Evolutionary conservation across 1,140 invertebrate species (phyloP).

Genomic region (Harpegnathos saltator): DNA sequence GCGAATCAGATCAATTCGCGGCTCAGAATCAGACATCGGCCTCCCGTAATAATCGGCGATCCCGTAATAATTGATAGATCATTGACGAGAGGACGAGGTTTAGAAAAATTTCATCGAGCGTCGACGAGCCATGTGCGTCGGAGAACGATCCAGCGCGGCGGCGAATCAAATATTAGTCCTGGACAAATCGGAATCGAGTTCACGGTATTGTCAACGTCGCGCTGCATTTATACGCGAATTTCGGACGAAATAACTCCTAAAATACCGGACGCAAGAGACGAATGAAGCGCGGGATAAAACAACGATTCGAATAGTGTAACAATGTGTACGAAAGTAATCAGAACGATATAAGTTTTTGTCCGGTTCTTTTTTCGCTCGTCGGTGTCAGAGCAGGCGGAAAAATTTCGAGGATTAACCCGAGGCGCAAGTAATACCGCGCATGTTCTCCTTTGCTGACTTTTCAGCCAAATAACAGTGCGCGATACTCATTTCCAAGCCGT

Average conservation of each 20-base stretch:
- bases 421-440: too few relatives aligned
- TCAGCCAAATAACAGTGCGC: too few relatives aligned
- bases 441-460: too few relatives aligned
- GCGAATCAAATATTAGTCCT: constrained; percentile 35
- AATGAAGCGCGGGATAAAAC: too few relatives aligned
- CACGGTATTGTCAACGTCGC: not conserved
- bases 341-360: too few relatives aligned
- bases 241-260: not conserved
- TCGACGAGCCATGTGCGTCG: not conserved
- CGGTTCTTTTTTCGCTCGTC: too few relatives aligned
- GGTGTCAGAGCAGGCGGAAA: too few relatives aligned
- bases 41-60: not conserved
- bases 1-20: constrained; percentile 26
- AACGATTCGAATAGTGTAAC: too few relatives aligned
- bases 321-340: too few relatives aligned
- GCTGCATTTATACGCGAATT: not conserved
- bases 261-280: not conserved
- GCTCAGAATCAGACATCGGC: constrained; percentile 21
- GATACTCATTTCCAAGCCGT: not conserved
- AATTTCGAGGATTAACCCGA: too few relatives aligned
- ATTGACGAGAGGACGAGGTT: not conserved
- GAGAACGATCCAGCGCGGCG: too few relatives aligned
- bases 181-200: not conserved
- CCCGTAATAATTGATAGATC: constrained; percentile 46
- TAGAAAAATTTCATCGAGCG: constrained; percentile 2